phyloP scores from a whole-genome alignment of 35 echinoderm and acorn worm species.

The Lytechinus variegatus region DNA sequence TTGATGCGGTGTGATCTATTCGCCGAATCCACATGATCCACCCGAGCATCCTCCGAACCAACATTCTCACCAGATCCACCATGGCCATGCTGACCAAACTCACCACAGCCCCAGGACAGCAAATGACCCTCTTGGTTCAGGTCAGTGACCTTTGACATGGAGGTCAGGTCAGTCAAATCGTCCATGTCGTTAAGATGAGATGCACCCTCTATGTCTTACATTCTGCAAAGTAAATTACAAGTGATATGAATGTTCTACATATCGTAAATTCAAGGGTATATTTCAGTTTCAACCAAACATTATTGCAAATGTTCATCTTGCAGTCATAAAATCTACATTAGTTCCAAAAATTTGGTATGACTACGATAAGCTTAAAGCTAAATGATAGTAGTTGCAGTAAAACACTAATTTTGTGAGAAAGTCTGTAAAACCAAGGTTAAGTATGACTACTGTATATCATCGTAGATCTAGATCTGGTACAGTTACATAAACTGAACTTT shows the following conservation, averaged over 20 bases:
- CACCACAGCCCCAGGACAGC: constrained; percentile 86
- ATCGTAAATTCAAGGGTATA: background rate
- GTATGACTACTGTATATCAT: no score
- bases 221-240: background rate
- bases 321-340: no score
- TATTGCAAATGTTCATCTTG: no score
- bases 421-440: no score
- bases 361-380: no score
- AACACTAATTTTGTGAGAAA: no score
- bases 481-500: no score
- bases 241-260: background rate
- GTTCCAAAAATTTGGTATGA: no score
- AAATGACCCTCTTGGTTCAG: constrained; percentile 40
- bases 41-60: background rate
- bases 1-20: constrained; percentile 48
- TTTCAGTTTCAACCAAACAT: no score
- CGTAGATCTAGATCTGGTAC: no score
- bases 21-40: constrained; percentile 37
- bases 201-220: background rate
- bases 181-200: background rate
- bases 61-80: constrained; percentile 63
- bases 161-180: background rate
- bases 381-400: no score
- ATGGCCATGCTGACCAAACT: constrained; percentile 96
- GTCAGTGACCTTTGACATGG: background rate